phyloP scores from a whole-genome alignment of 2,113 vertebrate genomes.

The Litocranius walleri region DNA sequence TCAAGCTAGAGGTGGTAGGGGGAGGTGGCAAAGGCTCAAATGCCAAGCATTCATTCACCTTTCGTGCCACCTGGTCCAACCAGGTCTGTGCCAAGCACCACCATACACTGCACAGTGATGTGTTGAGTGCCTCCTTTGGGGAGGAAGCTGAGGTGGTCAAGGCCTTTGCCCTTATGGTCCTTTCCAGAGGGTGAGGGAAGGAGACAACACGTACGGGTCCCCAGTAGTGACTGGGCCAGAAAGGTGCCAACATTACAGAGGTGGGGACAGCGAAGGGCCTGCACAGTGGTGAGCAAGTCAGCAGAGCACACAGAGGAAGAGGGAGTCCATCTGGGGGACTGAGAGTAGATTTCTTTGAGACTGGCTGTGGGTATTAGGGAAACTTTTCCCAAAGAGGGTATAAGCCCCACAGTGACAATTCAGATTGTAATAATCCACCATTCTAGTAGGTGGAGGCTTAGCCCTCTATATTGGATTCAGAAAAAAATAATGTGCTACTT shows the following conservation, averaged over 20 bases:
- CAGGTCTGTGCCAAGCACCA: background rate
- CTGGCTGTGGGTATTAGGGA: background rate
- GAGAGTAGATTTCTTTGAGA: background rate
- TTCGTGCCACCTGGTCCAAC: background rate
- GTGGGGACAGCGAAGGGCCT: too few species aligned
- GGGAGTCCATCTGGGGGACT: fast-evolving
- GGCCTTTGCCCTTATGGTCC: background rate
- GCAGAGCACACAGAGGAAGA: background rate
- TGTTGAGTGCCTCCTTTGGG: background rate
- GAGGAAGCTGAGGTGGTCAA: background rate
- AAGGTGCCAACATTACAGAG: background rate
- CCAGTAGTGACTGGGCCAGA: background rate
- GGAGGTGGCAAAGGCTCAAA: background rate
- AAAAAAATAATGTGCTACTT: background rate
- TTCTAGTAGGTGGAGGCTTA: background rate
- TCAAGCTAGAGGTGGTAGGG: background rate
- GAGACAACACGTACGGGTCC: background rate
- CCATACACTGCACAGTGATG: background rate
- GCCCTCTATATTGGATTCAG: background rate
- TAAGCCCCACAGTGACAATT: background rate
- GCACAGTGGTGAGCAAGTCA: background rate
- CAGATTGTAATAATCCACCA: background rate
- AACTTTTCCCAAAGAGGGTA: background rate
- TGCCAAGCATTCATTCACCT: background rate
- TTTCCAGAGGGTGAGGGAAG: background rate